A percentile compares a stretch with the other conserved stretches of the same genome.
Evolutionary conservation across 1,140 invertebrate genomes (phyloP).

Genomic region (Lordiphosa stackelbergi): DNA sequence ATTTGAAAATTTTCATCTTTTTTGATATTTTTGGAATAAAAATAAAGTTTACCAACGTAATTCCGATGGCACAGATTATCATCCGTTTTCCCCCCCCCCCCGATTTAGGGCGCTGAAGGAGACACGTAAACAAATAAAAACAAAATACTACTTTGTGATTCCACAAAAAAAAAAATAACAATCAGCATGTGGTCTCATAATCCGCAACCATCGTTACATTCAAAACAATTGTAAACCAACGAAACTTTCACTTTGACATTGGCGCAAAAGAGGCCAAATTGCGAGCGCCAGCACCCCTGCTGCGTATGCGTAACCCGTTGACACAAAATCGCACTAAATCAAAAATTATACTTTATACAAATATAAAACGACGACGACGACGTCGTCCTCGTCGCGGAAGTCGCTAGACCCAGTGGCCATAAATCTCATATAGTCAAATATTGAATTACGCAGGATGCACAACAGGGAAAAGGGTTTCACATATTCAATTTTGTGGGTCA

Average conservation of each 20-base stretch:
- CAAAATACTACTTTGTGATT: slow-evolving; percentile 6
- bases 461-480: slow-evolving; percentile 16
- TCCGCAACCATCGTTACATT: slow-evolving; percentile 33
- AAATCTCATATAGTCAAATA: slow-evolving; percentile 76
- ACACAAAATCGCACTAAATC: slow-evolving; percentile 73
- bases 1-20: slow-evolving; percentile 41
- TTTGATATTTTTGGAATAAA: slow-evolving; percentile 42
- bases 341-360: slow-evolving; percentile 74
- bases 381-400: slow-evolving; percentile 32
- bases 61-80: too few species aligned
- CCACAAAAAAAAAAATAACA: slow-evolving; percentile 43
- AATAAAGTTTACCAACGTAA: slow-evolving; percentile 63
- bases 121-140: too few species aligned
- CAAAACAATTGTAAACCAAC: slow-evolving; percentile 51
- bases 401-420: slow-evolving; percentile 62
- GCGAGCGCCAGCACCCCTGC: slow-evolving; percentile 4
- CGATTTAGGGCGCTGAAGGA: too few species aligned
- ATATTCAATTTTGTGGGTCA: slow-evolving; percentile 70
- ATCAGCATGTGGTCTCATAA: slow-evolving; percentile 75
- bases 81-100: too few species aligned
- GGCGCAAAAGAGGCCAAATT: slow-evolving; percentile 69
- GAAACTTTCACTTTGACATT: slow-evolving; percentile 49
- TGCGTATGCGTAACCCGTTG: slow-evolving; percentile 35
- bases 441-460: slow-evolving; percentile 70
- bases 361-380: slow-evolving; percentile 26